A percentile compares a stretch with the other conserved stretches of the same genome.
Conservation (phyloP, 2,888 invertebrate species). For the Cosmopolites sordidus region DNA sequence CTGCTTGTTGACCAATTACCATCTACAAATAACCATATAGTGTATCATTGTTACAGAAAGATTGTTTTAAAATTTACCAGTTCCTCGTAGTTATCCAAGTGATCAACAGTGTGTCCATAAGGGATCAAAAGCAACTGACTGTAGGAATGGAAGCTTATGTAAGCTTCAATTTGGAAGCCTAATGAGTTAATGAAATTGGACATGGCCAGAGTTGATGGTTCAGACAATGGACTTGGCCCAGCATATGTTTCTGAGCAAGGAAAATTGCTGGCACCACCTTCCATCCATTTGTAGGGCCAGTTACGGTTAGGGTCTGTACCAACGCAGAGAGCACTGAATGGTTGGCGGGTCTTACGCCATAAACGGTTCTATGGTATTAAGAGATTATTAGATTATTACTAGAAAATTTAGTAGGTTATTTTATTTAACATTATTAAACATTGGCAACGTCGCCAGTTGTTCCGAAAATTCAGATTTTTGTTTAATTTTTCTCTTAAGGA, state of each 20-base stretch:
- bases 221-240: slow-evolving; percentile 67
- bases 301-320: slow-evolving; percentile 78
- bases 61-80: slow-evolving; percentile 47
- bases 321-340: slow-evolving; percentile 49
- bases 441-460: too few relatives aligned
- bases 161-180: slow-evolving; percentile 46
- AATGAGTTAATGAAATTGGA: slow-evolving; percentile 53
- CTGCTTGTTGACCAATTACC: slow-evolving; percentile 31
- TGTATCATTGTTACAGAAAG: too few relatives aligned
- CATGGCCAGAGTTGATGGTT: slow-evolving; percentile 58
- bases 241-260: slow-evolving; percentile 63
- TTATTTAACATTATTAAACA: too few relatives aligned
- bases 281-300: slow-evolving; percentile 67
- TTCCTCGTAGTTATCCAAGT: slow-evolving; percentile 57
- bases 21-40: slow-evolving; percentile 6
- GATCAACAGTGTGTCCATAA: slow-evolving; percentile 61
- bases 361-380: slow-evolving; percentile 52
- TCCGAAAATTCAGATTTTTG: too few relatives aligned
- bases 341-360: slow-evolving; percentile 66
- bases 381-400: too few relatives aligned
- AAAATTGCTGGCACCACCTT: slow-evolving; percentile 53
- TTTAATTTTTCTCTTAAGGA: too few relatives aligned
- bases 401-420: too few relatives aligned
- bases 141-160: slow-evolving; percentile 71
- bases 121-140: slow-evolving; percentile 67